A percentile compares a stretch with the other conserved stretches of the same genome.
phyloP scores from a whole-genome alignment of 2,888 invertebrate genomes.

The Eupithecia abbreviata region DNA sequence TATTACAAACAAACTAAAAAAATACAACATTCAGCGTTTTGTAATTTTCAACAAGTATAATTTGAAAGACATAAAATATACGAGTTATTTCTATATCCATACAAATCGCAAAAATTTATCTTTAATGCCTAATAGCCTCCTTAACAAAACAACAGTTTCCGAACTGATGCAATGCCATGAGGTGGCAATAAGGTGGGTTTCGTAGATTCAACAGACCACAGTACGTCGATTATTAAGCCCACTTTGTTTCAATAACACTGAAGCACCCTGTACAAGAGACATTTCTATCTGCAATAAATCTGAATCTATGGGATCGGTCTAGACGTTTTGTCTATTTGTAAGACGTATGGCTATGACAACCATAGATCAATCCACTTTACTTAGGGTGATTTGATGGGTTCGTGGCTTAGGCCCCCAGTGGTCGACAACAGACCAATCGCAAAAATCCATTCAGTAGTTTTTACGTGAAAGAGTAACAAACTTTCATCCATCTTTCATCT shows the following conservation, averaged over 20 bases:
- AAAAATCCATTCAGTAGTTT: too few relatives aligned
- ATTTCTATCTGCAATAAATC: conserved; percentile 41
- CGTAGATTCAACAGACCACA: not conserved
- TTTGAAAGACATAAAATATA: not conserved
- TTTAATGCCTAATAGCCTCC: too few relatives aligned
- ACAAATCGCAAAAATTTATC: too few relatives aligned
- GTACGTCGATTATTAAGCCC: not conserved
- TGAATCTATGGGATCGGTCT: conserved; percentile 26
- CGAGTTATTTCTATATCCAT: not conserved
- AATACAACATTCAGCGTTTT: too few relatives aligned
- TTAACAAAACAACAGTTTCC: too few relatives aligned
- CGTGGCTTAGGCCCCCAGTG: too few relatives aligned
- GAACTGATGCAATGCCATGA: too few relatives aligned
- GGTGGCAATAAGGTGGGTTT: not conserved
- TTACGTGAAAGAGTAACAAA: too few relatives aligned
- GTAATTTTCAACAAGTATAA: not conserved
- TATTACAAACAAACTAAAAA: too few relatives aligned
- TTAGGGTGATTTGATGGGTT: not conserved
- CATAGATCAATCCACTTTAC: not conserved
- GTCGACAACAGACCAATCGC: too few relatives aligned
- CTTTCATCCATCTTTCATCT: too few relatives aligned
- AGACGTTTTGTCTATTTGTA: conserved; percentile 16
- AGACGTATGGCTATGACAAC: not conserved
- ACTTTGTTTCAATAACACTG: not conserved
- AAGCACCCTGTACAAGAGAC: conserved; percentile 23